Percentiles rank a stretch among this genome's conserved stretches.
Evolutionary conservation across 2,888 invertebrate genomes (phyloP).

Genomic region (Nysson spinosus): DNA sequence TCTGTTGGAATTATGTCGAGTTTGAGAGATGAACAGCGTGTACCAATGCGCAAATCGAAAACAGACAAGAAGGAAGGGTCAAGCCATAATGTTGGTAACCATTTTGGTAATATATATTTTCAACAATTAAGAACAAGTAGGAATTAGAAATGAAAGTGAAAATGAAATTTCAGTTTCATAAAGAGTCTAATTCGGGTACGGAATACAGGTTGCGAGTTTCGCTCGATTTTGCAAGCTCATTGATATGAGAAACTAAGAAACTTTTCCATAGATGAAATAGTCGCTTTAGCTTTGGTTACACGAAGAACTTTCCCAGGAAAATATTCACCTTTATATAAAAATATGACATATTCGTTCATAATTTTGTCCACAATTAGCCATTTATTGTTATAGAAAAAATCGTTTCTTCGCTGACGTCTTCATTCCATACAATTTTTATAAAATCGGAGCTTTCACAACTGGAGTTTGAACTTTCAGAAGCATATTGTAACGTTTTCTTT

Average conservation of each 20-base stretch:
- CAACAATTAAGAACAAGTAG: constrained; percentile 2
- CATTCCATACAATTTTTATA: too few species aligned
- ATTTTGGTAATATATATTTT: constrained; percentile 3
- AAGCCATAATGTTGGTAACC: constrained; percentile 1
- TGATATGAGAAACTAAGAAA: constrained; percentile 4
- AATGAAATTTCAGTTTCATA: background rate
- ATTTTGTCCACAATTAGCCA: constrained; percentile 2
- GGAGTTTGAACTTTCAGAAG: too few species aligned
- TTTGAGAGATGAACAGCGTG: too few species aligned
- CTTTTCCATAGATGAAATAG: constrained; percentile 1
- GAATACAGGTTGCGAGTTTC: constrained; percentile 3
- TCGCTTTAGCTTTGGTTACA: background rate
- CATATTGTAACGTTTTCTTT: too few species aligned
- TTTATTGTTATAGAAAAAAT: too few species aligned
- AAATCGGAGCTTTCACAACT: too few species aligned
- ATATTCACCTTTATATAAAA: constrained; percentile 11
- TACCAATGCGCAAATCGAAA: too few species aligned
- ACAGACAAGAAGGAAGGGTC: background rate
- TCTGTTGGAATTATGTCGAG: too few species aligned
- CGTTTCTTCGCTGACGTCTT: too few species aligned
- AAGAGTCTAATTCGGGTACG: background rate
- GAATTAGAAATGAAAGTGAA: constrained; percentile 3
- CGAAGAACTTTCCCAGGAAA: constrained; percentile 5
- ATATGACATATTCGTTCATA: constrained; percentile 9
- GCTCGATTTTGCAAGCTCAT: background rate